Percentiles rank a stretch among this genome's conserved stretches.
Conservation (phyloP, 2,797 vertebrate species). For the Coluber constrictor region DNA sequence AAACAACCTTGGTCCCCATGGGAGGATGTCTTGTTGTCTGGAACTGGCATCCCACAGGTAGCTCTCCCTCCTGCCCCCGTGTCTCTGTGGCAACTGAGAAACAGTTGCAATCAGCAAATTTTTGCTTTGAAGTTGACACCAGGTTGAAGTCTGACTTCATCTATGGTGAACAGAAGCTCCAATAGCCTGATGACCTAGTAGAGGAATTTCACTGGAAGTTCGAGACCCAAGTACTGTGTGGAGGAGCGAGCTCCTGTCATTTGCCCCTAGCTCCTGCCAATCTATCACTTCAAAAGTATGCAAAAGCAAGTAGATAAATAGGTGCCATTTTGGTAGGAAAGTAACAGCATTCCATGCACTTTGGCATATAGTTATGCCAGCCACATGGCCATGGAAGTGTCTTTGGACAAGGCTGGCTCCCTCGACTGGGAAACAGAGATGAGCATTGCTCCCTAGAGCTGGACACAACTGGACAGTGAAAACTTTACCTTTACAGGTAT, state of each 20-base stretch:
- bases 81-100: no score
- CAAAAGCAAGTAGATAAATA: neutral
- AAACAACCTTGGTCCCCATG: no score
- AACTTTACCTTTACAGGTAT: neutral
- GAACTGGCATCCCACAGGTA: no score
- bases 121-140: no score
- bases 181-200: neutral
- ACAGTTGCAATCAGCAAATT: no score
- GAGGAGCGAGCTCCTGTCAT: neutral
- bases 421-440: neutral
- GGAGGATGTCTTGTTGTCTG: no score
- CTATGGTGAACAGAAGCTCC: neutral
- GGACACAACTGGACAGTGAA: neutral
- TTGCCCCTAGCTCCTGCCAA: neutral
- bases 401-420: neutral
- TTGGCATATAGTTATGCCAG: neutral
- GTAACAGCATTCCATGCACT: neutral
- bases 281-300: neutral
- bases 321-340: neutral
- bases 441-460: neutral
- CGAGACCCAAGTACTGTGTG: neutral
- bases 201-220: neutral
- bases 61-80: no score
- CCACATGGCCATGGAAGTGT: neutral
- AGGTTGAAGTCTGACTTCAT: neutral